A percentile compares a stretch with the other conserved stretches of the same genome.
phyloP scores from a whole-genome alignment of 2,888 invertebrate species.

The Tipula helvola region DNA sequence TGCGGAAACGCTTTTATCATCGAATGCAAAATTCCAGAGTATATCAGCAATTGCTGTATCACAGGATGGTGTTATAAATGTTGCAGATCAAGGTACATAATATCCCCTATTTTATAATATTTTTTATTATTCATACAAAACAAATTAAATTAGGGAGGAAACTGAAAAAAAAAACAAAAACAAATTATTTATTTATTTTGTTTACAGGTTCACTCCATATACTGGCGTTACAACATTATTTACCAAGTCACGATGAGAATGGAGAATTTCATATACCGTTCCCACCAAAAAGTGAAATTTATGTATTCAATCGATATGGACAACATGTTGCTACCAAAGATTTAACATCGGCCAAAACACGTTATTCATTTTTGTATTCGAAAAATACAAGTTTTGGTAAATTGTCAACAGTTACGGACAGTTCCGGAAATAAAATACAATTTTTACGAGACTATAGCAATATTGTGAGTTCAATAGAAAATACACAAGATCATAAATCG shows the following conservation, averaged over 20 bases:
- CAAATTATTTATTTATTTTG: neutral
- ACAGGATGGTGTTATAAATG: constrained; percentile 89
- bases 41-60: constrained; percentile 86
- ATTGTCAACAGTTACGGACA: constrained; percentile 84
- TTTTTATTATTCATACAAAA: neutral
- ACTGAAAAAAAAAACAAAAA: neutral
- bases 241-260: constrained; percentile 76
- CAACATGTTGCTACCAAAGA: constrained; percentile 94
- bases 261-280: constrained; percentile 89
- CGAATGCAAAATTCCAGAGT: constrained; percentile 79
- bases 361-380: constrained; percentile 92
- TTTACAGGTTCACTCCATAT: constrained; percentile 61
- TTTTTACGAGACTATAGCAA: constrained; percentile 85
- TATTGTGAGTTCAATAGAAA: constrained; percentile 86
- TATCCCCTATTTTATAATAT: neutral
- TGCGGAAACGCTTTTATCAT: constrained; percentile 74
- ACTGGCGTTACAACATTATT: constrained; percentile 71
- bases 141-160: neutral
- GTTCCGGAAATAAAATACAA: constrained; percentile 85
- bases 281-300: constrained; percentile 86
- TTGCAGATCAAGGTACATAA: constrained; percentile 78
- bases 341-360: constrained; percentile 83
- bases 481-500: constrained; percentile 86
- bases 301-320: constrained; percentile 88
- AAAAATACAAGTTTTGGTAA: constrained; percentile 94